Evolutionary conservation across 64 coral and sea anemone genomes (phyloP).

Genomic region (Catalaphyllia jardinei): DNA sequence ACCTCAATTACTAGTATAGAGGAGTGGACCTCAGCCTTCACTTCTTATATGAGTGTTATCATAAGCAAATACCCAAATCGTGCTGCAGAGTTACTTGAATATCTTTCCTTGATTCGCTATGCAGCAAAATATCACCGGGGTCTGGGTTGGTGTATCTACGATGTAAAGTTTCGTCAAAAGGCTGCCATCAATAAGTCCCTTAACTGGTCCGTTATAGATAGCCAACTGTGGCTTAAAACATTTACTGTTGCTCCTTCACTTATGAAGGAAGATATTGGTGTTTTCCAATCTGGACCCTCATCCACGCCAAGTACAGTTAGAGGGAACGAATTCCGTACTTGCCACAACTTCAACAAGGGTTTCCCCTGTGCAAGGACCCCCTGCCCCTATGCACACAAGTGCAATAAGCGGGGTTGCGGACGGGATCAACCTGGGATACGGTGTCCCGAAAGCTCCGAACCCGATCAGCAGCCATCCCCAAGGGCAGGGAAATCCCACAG

Average conservation of each 20-base stretch:
- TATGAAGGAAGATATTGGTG: conserved; percentile 15
- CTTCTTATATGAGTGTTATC: conserved; percentile 15
- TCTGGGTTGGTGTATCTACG: conserved; percentile 45
- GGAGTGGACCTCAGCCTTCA: background rate
- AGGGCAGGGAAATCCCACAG: background rate
- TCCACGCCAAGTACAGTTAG: background rate
- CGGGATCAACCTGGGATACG: background rate
- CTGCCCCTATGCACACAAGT: conserved; percentile 13
- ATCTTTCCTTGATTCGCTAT: conserved; percentile 45
- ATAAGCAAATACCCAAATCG: background rate
- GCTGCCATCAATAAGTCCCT: conserved; percentile 7
- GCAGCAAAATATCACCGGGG: conserved; percentile 28
- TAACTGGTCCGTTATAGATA: conserved; percentile 20
- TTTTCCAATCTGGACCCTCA: conserved; percentile 33
- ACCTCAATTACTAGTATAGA: too few species aligned
- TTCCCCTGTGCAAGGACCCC: background rate
- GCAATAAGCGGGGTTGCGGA: background rate
- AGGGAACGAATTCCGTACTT: conserved; percentile 30
- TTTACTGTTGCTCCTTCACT: conserved; percentile 40
- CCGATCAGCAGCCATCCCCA: background rate
- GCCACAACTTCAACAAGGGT: conserved; percentile 23
- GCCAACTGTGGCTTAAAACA: conserved; percentile 41
- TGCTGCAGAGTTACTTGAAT: background rate
- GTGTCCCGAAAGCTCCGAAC: background rate
- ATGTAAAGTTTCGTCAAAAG: conserved; percentile 30